phyloP scores from a whole-genome alignment of 2,797 vertebrate genomes.

The Morus bassanus region DNA sequence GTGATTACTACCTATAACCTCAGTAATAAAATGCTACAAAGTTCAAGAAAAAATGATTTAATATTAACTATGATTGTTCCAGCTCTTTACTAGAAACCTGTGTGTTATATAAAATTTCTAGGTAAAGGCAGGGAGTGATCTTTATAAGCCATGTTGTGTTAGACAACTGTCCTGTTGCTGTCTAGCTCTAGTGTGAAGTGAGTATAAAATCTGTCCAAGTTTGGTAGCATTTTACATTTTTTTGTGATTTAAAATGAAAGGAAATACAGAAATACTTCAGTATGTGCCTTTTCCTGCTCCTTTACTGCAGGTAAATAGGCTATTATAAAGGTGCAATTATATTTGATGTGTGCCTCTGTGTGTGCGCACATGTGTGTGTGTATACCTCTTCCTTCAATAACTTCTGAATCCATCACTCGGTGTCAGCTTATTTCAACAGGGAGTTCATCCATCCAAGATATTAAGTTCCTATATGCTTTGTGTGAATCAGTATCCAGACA shows the following conservation, averaged over 20 bases:
- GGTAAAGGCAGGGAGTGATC: background rate
- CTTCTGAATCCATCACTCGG: background rate
- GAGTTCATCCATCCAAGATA: background rate
- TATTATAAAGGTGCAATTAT: background rate
- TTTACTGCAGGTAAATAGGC: background rate
- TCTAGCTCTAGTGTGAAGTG: background rate
- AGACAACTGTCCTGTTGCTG: background rate
- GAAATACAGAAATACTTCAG: background rate
- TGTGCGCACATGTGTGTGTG: no score
- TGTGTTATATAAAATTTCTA: background rate
- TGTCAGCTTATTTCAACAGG: background rate
- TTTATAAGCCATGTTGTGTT: background rate
- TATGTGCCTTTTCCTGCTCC: background rate
- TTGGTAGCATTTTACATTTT: background rate
- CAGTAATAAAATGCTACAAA: slow-evolving; percentile 70
- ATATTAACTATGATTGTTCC: slow-evolving; percentile 67
- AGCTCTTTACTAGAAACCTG: slow-evolving; percentile 12
- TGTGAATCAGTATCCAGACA: background rate
- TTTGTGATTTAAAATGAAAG: background rate
- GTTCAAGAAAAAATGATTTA: slow-evolving; percentile 68
- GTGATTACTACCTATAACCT: slow-evolving; percentile 36
- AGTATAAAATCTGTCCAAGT: background rate
- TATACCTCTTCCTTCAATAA: background rate
- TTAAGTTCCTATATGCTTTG: background rate
- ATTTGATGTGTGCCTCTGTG: background rate